phyloP scores from a whole-genome alignment of 2,113 vertebrate species.

The Rhadina sibilatrix region DNA sequence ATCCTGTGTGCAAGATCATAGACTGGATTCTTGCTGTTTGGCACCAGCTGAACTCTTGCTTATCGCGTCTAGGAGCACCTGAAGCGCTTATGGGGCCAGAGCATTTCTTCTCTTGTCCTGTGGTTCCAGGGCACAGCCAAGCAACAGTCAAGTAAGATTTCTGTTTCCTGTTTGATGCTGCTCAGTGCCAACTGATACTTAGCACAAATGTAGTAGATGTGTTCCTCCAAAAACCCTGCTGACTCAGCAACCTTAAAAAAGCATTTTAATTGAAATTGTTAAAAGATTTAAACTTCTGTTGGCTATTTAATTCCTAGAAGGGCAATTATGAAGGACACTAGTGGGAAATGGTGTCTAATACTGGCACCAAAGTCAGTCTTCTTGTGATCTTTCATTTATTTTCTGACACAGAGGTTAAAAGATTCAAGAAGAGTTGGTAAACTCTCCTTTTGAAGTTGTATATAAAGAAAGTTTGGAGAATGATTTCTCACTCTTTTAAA shows the following conservation, averaged over 20 bases:
- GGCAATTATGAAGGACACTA: background rate
- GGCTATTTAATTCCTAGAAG: background rate
- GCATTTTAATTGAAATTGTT: background rate
- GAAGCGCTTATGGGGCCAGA: constrained; percentile 90
- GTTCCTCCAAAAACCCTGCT: background rate
- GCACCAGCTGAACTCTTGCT: constrained; percentile 91
- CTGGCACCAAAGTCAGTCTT: background rate
- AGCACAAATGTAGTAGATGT: background rate
- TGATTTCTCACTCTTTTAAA: background rate
- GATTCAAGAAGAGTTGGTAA: background rate
- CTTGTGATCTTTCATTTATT: background rate
- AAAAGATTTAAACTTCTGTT: background rate
- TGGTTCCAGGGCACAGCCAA: constrained; percentile 80
- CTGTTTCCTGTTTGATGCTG: background rate
- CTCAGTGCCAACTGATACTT: background rate
- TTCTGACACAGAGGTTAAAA: background rate
- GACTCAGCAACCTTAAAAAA: background rate
- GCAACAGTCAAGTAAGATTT: constrained; percentile 82
- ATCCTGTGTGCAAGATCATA: constrained; percentile 77
- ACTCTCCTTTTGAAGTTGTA: background rate
- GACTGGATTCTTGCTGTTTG: constrained; percentile 88
- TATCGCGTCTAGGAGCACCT: constrained; percentile 86
- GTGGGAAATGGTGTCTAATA: background rate
- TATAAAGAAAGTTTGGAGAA: background rate
- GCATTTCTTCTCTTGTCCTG: constrained; percentile 89